Percentiles rank a stretch among this genome's conserved stretches.
phyloP scores from a whole-genome alignment of 1,140 invertebrate species.

The Hyposmocoma kahamanoa region DNA sequence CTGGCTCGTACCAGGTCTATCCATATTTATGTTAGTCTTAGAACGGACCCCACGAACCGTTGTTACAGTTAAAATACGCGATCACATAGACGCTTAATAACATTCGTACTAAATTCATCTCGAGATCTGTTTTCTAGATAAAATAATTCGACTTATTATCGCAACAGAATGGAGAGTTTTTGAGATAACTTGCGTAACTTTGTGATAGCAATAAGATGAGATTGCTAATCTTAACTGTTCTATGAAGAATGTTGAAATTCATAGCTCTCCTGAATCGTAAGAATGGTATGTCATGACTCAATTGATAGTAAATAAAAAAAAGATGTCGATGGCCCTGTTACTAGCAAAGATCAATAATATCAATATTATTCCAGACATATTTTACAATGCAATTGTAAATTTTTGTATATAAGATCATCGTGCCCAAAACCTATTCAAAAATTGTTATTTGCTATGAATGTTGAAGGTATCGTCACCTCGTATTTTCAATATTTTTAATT shows the following conservation, averaged over 20 bases:
- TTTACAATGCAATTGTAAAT: no score
- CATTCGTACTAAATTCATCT: constrained; percentile 25
- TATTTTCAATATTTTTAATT: no score
- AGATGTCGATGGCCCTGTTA: no score
- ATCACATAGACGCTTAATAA: constrained; percentile 30
- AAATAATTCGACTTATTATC: neutral
- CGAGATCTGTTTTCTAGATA: neutral
- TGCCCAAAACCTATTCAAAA: no score
- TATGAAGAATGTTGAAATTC: constrained; percentile 35
- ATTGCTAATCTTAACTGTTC: constrained; percentile 27
- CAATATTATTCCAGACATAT: no score
- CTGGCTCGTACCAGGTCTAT: constrained; percentile 55
- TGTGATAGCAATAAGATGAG: constrained; percentile 32
- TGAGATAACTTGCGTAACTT: constrained; percentile 60
- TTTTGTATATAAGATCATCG: no score
- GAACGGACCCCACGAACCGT: constrained; percentile 29
- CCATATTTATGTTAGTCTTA: constrained; percentile 35
- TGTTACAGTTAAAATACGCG: constrained; percentile 16
- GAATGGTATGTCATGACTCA: no score
- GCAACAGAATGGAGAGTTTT: constrained; percentile 48
- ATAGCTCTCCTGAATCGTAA: constrained; percentile 16
- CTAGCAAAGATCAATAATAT: no score
- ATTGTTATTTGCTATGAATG: no score
- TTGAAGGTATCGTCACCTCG: no score
- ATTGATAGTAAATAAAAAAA: no score